Conservation (phyloP, 2,797 vertebrate genomes). For the Parotocinclus haroldoi region DNA sequence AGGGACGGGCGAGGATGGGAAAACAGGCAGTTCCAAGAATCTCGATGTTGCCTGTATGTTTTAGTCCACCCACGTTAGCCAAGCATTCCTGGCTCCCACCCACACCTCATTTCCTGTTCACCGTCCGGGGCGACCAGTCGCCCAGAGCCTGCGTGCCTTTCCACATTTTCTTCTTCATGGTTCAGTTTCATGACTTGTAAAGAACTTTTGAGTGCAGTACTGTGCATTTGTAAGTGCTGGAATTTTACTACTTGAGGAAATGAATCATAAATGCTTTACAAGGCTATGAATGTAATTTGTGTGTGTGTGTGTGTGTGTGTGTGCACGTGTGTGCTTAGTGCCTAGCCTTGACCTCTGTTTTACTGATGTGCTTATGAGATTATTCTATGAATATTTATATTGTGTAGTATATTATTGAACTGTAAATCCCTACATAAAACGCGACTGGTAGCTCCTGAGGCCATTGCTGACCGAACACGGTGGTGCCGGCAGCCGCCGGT, state of each 20-base stretch:
- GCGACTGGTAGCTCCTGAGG: neutral
- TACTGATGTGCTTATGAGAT: constrained; percentile 34
- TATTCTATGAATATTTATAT: constrained; percentile 22
- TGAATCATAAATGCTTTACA: constrained; percentile 20
- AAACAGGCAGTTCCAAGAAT: constrained; percentile 18
- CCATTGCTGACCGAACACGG: neutral
- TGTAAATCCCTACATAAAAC: neutral
- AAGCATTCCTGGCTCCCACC: constrained; percentile 39
- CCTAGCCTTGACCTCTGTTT: constrained; percentile 24
- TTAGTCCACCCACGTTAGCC: constrained; percentile 26
- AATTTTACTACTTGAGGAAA: neutral
- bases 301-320: neutral
- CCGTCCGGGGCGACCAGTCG: constrained; percentile 4
- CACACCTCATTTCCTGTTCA: constrained; percentile 37
- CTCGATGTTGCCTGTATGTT: constrained; percentile 25
- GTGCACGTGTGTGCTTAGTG: constrained; percentile 1
- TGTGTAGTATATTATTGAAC: constrained; percentile 4
- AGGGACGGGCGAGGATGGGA: constrained; percentile 16
- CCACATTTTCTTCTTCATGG: constrained; percentile 17
- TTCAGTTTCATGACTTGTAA: constrained; percentile 31
- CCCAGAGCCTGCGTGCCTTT: constrained; percentile 38
- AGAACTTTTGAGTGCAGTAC: constrained; percentile 18
- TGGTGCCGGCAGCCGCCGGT: neutral
- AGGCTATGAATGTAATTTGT: constrained; percentile 13
- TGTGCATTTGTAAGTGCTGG: constrained; percentile 1